Evolutionary conservation across 2,797 vertebrate genomes (phyloP).

Genomic region (Buceros bicornis): DNA sequence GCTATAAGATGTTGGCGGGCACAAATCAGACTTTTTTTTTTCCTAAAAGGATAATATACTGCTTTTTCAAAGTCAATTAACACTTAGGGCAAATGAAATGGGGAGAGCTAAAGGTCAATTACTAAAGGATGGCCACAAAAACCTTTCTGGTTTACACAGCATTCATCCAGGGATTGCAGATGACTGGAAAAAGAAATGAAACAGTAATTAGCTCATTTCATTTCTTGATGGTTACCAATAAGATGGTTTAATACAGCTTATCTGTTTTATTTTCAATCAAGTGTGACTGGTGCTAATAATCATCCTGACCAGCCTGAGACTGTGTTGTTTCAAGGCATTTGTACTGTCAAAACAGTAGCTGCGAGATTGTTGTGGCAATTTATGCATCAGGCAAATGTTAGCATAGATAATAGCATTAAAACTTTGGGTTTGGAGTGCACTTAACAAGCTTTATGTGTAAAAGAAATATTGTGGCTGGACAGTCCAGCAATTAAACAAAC

Average conservation of each 20-base stretch:
- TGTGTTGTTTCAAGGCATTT: slow-evolving; percentile 7
- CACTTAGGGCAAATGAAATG: slow-evolving; percentile 83
- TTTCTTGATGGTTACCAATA: slow-evolving; percentile 74
- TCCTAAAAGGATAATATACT: slow-evolving; percentile 82
- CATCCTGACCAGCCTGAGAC: not conserved
- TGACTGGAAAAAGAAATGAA: slow-evolving; percentile 72
- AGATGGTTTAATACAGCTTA: slow-evolving; percentile 72
- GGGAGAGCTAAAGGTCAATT: slow-evolving; percentile 83
- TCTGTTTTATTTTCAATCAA: slow-evolving; percentile 61
- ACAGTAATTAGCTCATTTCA: slow-evolving; percentile 81
- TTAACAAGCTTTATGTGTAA: slow-evolving; percentile 1
- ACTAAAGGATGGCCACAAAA: slow-evolving; percentile 78
- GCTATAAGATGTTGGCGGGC: slow-evolving; percentile 79
- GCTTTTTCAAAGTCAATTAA: slow-evolving; percentile 88
- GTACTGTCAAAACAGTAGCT: not conserved
- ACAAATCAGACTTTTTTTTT: slow-evolving; percentile 74
- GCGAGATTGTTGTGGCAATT: not conserved
- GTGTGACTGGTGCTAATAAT: slow-evolving; percentile 7
- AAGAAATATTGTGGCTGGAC: not conserved
- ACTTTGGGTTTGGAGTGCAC: not conserved
- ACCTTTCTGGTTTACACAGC: slow-evolving; percentile 73
- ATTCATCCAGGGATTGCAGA: slow-evolving; percentile 76
- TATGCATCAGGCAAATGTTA: slow-evolving; percentile 13
- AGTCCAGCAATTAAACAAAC: not conserved
- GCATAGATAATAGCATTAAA: slow-evolving; percentile 6